Evolutionary conservation across 2,113 vertebrate genomes (phyloP).

Genomic region (Toxotes chatareus): DNA sequence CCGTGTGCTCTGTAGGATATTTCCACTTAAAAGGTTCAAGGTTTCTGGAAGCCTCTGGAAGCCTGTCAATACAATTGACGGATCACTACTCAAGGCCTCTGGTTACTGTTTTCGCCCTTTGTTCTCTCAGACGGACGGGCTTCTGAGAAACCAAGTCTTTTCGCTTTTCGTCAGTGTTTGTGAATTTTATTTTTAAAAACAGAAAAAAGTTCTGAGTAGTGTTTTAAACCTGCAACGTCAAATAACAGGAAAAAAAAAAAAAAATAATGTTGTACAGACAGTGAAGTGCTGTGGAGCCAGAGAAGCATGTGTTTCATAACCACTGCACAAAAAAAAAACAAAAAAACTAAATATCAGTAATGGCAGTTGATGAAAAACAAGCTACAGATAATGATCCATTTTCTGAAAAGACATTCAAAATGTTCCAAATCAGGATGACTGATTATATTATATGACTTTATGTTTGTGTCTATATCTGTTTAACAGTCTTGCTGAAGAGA

Average conservation of each 20-base stretch:
- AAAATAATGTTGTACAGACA: background rate
- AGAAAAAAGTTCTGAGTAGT: background rate
- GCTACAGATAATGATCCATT: too few species aligned
- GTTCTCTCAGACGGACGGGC: background rate
- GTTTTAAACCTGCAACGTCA: background rate
- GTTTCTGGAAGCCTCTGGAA: slow-evolving; percentile 50
- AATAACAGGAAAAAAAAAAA: background rate
- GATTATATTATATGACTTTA: background rate
- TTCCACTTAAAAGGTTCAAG: slow-evolving; percentile 50
- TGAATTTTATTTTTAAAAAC: background rate
- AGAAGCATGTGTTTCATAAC: too few species aligned
- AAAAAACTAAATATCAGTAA: background rate
- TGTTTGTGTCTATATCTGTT: too few species aligned
- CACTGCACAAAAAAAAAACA: too few species aligned
- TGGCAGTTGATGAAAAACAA: background rate
- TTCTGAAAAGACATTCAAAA: background rate
- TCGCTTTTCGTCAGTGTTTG: background rate
- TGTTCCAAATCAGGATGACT: background rate
- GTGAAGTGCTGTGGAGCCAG: too few species aligned
- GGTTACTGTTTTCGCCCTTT: slow-evolving; percentile 28
- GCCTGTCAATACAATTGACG: slow-evolving; percentile 64
- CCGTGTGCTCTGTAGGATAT: slow-evolving; percentile 9
- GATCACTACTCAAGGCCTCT: slow-evolving; percentile 30
- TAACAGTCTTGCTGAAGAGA: too few species aligned
- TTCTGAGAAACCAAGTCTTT: slow-evolving; percentile 14